These are phyloP conservation scores for Cerastoderma edule DNA, from an alignment of 2,888 invertebrate species.

Conservation along the genomic window DNA sequence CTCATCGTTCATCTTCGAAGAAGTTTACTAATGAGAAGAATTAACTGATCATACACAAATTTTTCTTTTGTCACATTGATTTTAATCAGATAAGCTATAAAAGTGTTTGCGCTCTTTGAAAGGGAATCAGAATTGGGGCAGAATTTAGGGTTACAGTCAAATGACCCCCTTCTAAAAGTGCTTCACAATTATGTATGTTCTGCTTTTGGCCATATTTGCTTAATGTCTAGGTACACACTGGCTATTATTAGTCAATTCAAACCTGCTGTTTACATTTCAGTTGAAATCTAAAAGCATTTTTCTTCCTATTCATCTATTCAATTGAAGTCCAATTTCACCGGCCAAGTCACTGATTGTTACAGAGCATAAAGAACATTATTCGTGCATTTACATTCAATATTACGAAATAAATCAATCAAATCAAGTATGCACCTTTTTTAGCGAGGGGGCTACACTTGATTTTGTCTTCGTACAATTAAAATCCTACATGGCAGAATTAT, in stretches of 20 bases:
- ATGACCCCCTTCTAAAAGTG: conserved; percentile 12
- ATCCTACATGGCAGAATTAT: not conserved
- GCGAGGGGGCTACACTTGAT: conserved; percentile 11
- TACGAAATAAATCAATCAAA: not conserved
- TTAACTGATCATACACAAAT: no score
- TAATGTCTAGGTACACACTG: conserved; percentile 16
- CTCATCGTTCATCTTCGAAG: no score
- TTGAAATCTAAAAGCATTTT: conserved; percentile 15
- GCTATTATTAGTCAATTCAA: conserved; percentile 13
- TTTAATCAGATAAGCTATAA: no score
- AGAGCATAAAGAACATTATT: conserved; percentile 14
- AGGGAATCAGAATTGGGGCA: no score
- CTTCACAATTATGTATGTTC: not conserved
- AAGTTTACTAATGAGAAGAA: no score
- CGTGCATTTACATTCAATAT: conserved; percentile 1
- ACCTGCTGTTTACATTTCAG: conserved; percentile 19
- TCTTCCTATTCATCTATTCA: not conserved
- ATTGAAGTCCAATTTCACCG: conserved; percentile 6
- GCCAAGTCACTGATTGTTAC: conserved; percentile 16
- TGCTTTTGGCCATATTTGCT: conserved; percentile 1
- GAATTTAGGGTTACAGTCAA: not conserved
- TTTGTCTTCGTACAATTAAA: conserved; percentile 10
- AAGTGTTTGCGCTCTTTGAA: no score
- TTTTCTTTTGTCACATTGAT: no score
- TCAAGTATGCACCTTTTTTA: conserved; percentile 1